Base-by-base conservation (phyloP, 2,113 vertebrate species). In the Gymnarchus niloticus region DNA sequence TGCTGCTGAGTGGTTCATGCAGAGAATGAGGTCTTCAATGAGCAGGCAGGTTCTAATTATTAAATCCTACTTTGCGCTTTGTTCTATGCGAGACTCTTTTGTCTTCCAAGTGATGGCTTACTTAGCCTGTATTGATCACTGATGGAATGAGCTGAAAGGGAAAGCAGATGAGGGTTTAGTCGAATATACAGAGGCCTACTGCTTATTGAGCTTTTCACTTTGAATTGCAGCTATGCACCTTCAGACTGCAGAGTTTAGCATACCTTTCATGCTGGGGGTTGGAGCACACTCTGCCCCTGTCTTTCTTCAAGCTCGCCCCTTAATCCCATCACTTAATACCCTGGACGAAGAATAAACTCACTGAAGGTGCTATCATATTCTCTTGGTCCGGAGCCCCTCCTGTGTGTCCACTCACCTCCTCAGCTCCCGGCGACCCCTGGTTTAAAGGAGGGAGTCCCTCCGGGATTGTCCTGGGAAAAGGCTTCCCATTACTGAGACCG, bases 291-390 rank as follows among this genome's bases (percentile, higher is more conserved):
- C 57, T 83, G 86, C 81, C 82, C 81, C 82, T 49, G 65, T 84
- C 76, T 85, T 56, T 85, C 86, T 48, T 76, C 86, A 83, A 23
- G 56, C 52, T 57, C 9, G 52, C 59, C 86, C 65, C 86, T 77
- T 87, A 87, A 87, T 87, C 86, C 86, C 59, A 56, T 46, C 46
- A 59, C 81, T 84, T 87, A 87, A 87, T 87, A 77, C 86, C 81
- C 86, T 83, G 65, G 69, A 81, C 44, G 61, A 65, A 56, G 65
- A 77, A 78, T 56, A 76, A 48, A 21, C 81, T 49, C 33, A 44
- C 51, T 37, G 41, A 65, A 84, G 56, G 59, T n/a, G 54, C 23
- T 87, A 87, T 87, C 86, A 87, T 84, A 41, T 87, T 87, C 82
- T 83, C 69, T 61, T 37, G 21, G 81, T 73, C 61, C 78, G 37